Base-by-base conservation (phyloP, 2,888 invertebrate species). In the Crioceris asparagi region DNA sequence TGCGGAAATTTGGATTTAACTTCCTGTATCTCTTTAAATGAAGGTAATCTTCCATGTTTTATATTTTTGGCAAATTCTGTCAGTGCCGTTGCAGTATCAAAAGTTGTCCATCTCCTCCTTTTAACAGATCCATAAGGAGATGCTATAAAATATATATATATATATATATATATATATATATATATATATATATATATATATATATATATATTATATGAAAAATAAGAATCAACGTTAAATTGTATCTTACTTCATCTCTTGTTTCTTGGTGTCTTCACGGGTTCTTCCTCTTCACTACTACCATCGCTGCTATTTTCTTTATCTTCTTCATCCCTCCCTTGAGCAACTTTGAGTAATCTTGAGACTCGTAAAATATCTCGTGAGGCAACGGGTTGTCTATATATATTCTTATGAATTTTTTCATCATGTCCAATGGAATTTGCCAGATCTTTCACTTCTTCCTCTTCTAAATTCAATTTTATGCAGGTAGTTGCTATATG, bases 381-480 rank as follows among this genome's bases (percentile, higher is more conserved):
- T 7, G 40, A 32, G 2, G 39, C 19, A 32, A 48, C 25, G 3
- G 53, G 50, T 11, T 53, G 38, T 32, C 49, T 31, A 35, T 54
- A 53, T 18, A 46, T 30, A 10, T 36, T 38, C 38, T 48, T 47
- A 17, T 54, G 51, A 11, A 54, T 51, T 17, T 54, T 45, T 30
- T 51, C 45, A n/a, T 44, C 35, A 25, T 55, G 52, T 5, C 52
- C 52, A 44, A 54, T 42, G 36, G 49, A 55, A 30, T 49, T 49
- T 3, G 48, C 48, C 4, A 54, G 26, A 21, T 47, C 43, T n/a
- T 36, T 40, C 2, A 54, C 43, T 44, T 49, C 41, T 26, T 30
- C 37, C 29, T 53, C 51, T 21, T 45, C 29, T 15, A 55, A 32
- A 29, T 45, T 42, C 30, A 51, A 39, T 36, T 46, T 36, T 12